A percentile compares a stretch with the other conserved stretches of the same genome.
phyloP scores from a whole-genome alignment of 2,888 invertebrate genomes.

The Nomada fabriciana region DNA sequence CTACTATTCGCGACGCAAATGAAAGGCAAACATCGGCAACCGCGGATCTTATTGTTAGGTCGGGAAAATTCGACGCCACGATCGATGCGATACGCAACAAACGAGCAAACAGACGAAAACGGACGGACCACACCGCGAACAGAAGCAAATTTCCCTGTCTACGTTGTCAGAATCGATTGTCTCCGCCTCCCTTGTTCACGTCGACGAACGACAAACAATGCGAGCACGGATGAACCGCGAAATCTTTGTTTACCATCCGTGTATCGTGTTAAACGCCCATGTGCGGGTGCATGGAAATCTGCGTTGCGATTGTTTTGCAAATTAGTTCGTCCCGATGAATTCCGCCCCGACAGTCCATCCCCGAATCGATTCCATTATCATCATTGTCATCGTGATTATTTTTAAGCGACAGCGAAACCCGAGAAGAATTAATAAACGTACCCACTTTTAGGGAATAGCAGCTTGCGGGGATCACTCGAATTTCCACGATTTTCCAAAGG shows the following conservation, averaged over 20 bases:
- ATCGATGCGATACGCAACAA: constrained; percentile 32
- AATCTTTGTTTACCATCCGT: constrained; percentile 62
- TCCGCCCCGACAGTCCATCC: not conserved
- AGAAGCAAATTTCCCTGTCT: not conserved
- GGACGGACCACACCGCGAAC: not conserved
- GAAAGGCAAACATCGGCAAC: not conserved
- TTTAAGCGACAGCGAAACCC: no score
- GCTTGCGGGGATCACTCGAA: not conserved
- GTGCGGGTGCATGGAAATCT: constrained; percentile 6
- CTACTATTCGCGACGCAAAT: not conserved
- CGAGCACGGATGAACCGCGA: constrained; percentile 33
- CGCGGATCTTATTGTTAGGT: constrained; percentile 13
- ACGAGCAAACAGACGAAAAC: constrained; percentile 53
- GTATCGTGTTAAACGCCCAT: constrained; percentile 33
- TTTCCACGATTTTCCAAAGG: not conserved
- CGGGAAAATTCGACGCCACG: constrained; percentile 11
- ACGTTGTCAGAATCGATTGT: constrained; percentile 41
- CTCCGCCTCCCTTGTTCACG: constrained; percentile 44
- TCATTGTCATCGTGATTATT: no score
- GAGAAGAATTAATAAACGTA: no score
- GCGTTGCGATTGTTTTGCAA: constrained; percentile 58
- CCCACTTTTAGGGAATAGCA: no score
- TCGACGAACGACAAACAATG: constrained; percentile 51
- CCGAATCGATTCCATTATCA: not conserved
- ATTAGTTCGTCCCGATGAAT: constrained; percentile 26